Evolutionary conservation across 2,888 invertebrate species (phyloP), one percentile per base, ranked within the genome.

Genomic region (Lepidocyrtoides sp.): DNA sequence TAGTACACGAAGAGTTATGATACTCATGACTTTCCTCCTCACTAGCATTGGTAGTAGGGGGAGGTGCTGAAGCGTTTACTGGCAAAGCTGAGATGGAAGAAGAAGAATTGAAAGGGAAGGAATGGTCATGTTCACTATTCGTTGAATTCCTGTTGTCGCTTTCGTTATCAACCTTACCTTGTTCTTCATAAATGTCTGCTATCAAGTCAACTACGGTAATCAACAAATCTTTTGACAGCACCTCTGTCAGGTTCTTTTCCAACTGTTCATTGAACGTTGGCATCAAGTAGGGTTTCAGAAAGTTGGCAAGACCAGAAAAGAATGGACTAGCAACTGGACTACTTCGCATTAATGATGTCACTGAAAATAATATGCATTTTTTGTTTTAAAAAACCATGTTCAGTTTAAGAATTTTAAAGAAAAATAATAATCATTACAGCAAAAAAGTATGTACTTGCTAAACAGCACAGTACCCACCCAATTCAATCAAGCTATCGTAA

Each of bases 271-370:
- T 92, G 20, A 93, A 88, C 7, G 83, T 36, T 2, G 93, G 93
- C 89, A 93, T 91, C 17, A 93, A 23, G 60, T 92, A 91, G 0
- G 93, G 94, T 12, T 92, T 89, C 44, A 93, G 87, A 51, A 92
- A 72, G 8, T 88, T 72, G 8, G 91, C 20, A 89, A 93, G 92
- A 12, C 93, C 93, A 29, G 92, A 82, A 2, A 89, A n/a, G 10
- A 93, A 91, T 8, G 91, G 92, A 17, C 91, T 87, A n/a, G 82
- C 60, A 48, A 92, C 89, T 3, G 88, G 83, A 88, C 91, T 79
- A 5, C 72, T 20, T 1, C 77, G 84, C 69, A 93, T 91, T 54
- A 79, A 83, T 12, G 92, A 91, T 23, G 90, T 81, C 4, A 91
- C 93, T 93, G 77, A 44, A 91, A 91, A n/a, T n/a, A n/a, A n/a